Evolutionary conservation across 2,113 vertebrate genomes (phyloP), one percentile per base, ranked within the genome.

Genomic region (Collichthys lucidus): DNA sequence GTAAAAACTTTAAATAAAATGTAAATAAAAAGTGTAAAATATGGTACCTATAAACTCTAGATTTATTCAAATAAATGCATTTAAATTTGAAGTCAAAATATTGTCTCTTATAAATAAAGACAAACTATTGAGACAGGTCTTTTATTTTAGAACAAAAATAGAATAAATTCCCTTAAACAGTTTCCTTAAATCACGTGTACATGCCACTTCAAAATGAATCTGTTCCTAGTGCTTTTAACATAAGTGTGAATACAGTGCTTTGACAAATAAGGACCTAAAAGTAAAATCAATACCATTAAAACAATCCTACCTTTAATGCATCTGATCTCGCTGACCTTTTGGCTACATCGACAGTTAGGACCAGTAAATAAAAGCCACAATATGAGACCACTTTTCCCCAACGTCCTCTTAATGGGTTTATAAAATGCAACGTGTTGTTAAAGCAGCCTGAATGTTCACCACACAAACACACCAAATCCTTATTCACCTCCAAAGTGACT

Each of bases 401-500:
- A 70, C 42, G 49, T 19, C 74, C 61, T 66, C 50, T 53, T 66
- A 55, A 80, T 69, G 74, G 62, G 65, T 66, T 67, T 49, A 73
- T 86, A 24, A 86, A 89, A 88, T 50, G 50, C 52, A 46, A 26
- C 35, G 5, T 60, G 40, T 56, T 83, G 65, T 62, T 55, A 69
- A 74, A 85, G 71, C 77, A 35, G 50, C 50, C 69, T 35, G 67
- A 61, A 56, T 70, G 73, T 71, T 68, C 64, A 53, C 31, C 75
- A 64, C 42, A 65, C 66, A 46, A 56, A 60, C 62, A 81, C 47
- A 63, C 63, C 76, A 78, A 90, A 78, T 2, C 3, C 69, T 74
- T 73, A 50, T 57, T 77, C 22, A 74, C 64, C 85, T 42, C 8
- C 5, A 92, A 81, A 81, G 74, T 82, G 67, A 89, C 80, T 93